A percentile compares a stretch with the other conserved stretches of the same genome.
Conservation (phyloP, 2,113 vertebrate genomes). For the Carassius auratus region DNA sequence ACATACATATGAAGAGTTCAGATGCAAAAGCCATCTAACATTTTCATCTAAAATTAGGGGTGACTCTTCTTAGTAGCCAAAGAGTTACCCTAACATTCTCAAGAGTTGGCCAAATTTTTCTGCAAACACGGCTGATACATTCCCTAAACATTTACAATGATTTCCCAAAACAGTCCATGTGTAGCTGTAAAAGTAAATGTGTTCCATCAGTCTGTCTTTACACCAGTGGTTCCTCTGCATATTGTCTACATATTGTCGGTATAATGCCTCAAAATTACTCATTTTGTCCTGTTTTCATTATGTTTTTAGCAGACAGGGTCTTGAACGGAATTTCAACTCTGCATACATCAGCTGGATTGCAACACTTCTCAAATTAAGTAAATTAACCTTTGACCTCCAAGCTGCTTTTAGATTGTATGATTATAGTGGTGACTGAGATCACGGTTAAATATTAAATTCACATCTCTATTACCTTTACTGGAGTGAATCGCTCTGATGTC, state of each 20-base stretch:
- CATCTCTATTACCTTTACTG: not conserved
- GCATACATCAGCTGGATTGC: slow-evolving; percentile 2
- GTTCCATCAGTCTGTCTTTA: slow-evolving; percentile 35
- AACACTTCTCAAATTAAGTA: slow-evolving; percentile 4
- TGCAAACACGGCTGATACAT: slow-evolving; percentile 17
- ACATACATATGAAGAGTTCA: not conserved
- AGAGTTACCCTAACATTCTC: slow-evolving; percentile 42
- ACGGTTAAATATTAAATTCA: not conserved
- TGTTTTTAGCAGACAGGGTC: slow-evolving; percentile 32
- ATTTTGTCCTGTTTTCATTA: slow-evolving; percentile 16
- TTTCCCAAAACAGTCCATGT: slow-evolving; percentile 27
- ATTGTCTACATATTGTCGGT: slow-evolving; percentile 45
- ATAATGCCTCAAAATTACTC: not conserved
- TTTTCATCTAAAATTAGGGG: not conserved
- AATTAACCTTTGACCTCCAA: slow-evolving; percentile 33
- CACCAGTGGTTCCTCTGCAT: slow-evolving; percentile 5
- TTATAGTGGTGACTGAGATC: not conserved
- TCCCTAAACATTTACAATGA: slow-evolving; percentile 22
- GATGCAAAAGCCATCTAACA: no score
- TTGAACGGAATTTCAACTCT: slow-evolving; percentile 36
- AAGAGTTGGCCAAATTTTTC: slow-evolving; percentile 31
- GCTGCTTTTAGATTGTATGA: slow-evolving; percentile 12
- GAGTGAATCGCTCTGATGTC: not conserved
- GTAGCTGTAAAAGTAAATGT: slow-evolving; percentile 11
- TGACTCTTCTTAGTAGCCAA: slow-evolving; percentile 31